These are phyloP conservation scores for Spatula clypeata DNA, from an alignment of 2,797 vertebrate species.

Conservation along the genomic window DNA sequence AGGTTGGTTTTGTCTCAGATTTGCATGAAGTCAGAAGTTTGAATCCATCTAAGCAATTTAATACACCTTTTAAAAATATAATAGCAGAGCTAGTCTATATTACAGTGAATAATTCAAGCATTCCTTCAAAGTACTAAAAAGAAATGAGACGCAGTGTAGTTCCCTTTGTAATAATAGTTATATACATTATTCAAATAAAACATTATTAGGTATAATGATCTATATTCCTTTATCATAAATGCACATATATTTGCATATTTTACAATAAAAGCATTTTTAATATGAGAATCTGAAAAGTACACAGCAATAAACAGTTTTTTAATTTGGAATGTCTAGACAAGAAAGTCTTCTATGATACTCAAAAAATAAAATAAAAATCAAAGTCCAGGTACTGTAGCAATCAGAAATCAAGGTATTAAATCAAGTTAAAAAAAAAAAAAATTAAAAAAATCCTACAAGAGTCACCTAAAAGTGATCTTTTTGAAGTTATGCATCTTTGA, in stretches of 20 bases:
- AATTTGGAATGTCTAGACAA: not conserved
- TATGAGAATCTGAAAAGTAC: not conserved
- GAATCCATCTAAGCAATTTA: not conserved
- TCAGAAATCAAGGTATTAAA: not conserved
- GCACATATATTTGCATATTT: not conserved
- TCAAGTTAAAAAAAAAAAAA: not conserved
- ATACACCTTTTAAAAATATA: not conserved
- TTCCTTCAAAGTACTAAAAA: not conserved
- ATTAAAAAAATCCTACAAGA: not conserved
- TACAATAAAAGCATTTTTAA: not conserved
- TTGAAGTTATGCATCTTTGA: not conserved
- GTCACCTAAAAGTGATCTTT: not conserved
- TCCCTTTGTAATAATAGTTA: not conserved
- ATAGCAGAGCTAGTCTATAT: not conserved
- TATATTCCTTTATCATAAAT: not conserved
- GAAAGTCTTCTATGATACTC: accelerated
- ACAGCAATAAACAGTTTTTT: not conserved
- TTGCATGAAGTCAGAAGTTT: not conserved
- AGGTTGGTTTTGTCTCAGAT: not conserved
- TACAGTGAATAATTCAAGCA: not conserved
- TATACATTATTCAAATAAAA: not conserved
- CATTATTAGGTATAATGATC: not conserved
- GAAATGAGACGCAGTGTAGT: not conserved
- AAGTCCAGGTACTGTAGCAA: not conserved
- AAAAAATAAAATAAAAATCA: not conserved